These are phyloP conservation scores for Arctopsyche grandis DNA, from an alignment of 1,140 invertebrate genomes.

Conservation along the genomic window DNA sequence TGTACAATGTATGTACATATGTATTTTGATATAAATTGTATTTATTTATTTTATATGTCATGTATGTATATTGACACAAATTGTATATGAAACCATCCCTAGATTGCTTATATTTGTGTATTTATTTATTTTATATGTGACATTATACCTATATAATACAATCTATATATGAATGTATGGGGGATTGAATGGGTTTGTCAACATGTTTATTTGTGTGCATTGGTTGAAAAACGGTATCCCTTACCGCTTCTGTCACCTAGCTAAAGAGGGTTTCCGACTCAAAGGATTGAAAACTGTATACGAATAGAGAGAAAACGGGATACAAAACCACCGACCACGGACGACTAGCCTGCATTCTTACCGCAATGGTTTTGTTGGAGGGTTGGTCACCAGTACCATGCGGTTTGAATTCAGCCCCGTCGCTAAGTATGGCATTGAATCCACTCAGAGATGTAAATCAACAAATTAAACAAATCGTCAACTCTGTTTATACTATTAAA, in stretches of 20 bases:
- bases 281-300: conserved; percentile 36
- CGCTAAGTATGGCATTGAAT: neutral
- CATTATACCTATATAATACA: too few species aligned
- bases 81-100: too few species aligned
- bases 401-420: conserved; percentile 13
- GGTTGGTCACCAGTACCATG: neutral
- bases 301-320: conserved; percentile 20
- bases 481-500: too few species aligned
- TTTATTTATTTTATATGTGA: too few species aligned
- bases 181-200: neutral
- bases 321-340: conserved; percentile 39
- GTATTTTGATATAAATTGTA: too few species aligned
- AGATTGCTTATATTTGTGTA: too few species aligned
- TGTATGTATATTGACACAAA: too few species aligned
- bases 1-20: too few species aligned
- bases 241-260: conserved; percentile 22
- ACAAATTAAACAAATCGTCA: neutral
- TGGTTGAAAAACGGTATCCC: neutral
- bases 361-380: conserved; percentile 40
- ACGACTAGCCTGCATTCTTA: conserved; percentile 37
- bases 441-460: neutral
- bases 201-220: conserved; percentile 1
- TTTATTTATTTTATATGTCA: too few species aligned
- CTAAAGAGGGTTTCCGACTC: conserved; percentile 36
- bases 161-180: too few species aligned